A percentile compares a stretch with the other conserved stretches of the same genome.
Evolutionary conservation across 2,888 invertebrate species (phyloP).

Genomic region (Xanthia togata): DNA sequence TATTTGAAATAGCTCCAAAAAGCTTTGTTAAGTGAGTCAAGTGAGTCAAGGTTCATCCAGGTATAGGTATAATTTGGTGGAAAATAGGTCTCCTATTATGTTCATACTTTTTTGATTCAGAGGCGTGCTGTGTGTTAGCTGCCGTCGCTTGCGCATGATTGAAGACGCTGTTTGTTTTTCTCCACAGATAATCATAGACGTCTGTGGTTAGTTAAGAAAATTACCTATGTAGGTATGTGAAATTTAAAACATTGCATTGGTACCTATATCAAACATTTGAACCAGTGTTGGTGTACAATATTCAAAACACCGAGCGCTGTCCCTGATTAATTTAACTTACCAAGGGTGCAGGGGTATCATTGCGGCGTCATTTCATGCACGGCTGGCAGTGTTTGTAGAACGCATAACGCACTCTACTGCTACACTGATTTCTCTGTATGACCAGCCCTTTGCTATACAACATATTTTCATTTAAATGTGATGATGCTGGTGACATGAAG

Average conservation of each 20-base stretch:
- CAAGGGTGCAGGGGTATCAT: constrained; percentile 79
- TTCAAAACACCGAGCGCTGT: constrained; percentile 17
- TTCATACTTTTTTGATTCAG: not conserved
- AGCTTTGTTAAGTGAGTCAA: too few relatives aligned
- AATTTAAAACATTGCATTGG: not conserved
- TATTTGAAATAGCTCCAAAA: constrained; percentile 1
- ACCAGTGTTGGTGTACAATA: constrained; percentile 12
- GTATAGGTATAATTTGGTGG: not conserved
- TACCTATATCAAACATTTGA: not conserved
- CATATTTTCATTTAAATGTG: constrained; percentile 33
- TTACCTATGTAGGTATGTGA: not conserved
- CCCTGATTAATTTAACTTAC: constrained; percentile 63
- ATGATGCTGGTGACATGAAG: constrained; percentile 20
- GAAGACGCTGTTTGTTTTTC: not conserved
- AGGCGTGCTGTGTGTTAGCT: too few relatives aligned
- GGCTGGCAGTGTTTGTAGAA: constrained; percentile 78
- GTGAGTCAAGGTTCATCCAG: not conserved
- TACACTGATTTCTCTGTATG: constrained; percentile 51
- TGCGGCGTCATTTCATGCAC: constrained; percentile 80
- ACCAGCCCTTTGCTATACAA: constrained; percentile 30
- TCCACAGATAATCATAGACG: not conserved
- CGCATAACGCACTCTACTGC: constrained; percentile 65
- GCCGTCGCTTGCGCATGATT: not conserved
- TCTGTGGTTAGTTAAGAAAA: not conserved
- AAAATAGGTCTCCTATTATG: not conserved